Base-by-base conservation (phyloP, 2,888 invertebrate species). In the Synanthedon andrenaeformis region DNA sequence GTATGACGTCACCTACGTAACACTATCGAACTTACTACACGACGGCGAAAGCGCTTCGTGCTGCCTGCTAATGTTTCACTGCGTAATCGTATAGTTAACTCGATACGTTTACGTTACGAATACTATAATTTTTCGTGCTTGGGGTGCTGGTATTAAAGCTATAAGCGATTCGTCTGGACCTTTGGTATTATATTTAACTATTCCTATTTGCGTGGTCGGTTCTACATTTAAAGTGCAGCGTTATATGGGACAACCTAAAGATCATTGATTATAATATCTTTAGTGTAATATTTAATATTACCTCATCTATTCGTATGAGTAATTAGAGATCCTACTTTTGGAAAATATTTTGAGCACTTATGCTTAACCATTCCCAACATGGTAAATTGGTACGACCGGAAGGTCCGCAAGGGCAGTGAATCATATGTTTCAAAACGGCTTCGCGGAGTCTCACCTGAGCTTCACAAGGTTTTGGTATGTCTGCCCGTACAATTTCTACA, bases 361-460 rank as follows among this genome's bases (percentile, higher is more conserved):
- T n/a, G n/a, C 41, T 54, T 52, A 6, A 11, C 17, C 3, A 49
- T 11, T 17, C 13, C 8, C 53, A 53, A 17, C 51, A 54, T 0
- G 52, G 52, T 14, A 54, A 51, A 41, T 56, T 14, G 10, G 49
- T 49, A 50, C 55, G 42, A 35, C 55, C 49, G n/a, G 49, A 49
- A 1, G 53, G 50, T 49, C 54, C 58, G 41, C 56, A 56, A 10
- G 56, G 56, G 4, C 58, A 56, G 54, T 58, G 58, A 48, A 55
- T 55, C 58, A 58, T 58, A 41, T 57, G 49, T 23, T 55, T 49
- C 1, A 55, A 35, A 17, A 57, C 57, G 11, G 48, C 35, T 23
- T 51, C 53, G 2, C 50, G 23, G 1, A 56, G 41, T 35, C 12
- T 17, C 51, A 12, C 49, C 14, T 13, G n/a, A 10, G 13, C 49